phyloP scores from a whole-genome alignment of 2,797 vertebrate species.

The Sphaeramia orbicularis region DNA sequence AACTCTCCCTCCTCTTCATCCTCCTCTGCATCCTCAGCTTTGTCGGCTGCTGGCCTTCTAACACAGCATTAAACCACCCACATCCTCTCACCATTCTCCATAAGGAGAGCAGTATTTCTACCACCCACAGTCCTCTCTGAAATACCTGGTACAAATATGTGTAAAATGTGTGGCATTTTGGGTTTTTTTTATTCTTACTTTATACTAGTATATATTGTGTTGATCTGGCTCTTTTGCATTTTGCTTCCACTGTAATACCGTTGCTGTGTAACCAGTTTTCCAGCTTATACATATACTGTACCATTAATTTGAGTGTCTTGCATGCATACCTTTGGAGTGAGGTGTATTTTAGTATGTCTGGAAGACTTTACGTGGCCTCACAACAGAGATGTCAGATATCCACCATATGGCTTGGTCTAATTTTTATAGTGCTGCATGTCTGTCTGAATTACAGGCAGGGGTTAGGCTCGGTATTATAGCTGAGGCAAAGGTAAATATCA shows the following conservation, averaged over 20 bases:
- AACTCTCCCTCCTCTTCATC: conserved; percentile 70
- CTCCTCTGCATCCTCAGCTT: conserved; percentile 70
- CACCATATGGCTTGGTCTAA: conserved; percentile 46
- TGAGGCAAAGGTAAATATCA: conserved; percentile 46
- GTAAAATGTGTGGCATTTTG: conserved; percentile 29
- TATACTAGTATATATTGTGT: conserved; percentile 10
- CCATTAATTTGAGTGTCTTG: conserved; percentile 40
- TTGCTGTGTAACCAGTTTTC: conserved; percentile 19
- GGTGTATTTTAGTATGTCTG: conserved; percentile 62
- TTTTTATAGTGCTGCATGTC: conserved; percentile 57
- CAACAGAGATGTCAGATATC: conserved; percentile 58
- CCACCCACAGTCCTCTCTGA: conserved; percentile 68
- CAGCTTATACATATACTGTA: conserved; percentile 27
- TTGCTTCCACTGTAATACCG: background rate
- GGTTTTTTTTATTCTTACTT: background rate
- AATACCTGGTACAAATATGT: conserved; percentile 56
- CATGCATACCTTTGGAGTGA: conserved; percentile 72
- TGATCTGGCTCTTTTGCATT: background rate
- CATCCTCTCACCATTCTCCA: conserved; percentile 59
- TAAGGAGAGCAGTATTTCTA: conserved; percentile 44
- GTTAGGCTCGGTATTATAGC: conserved; percentile 32
- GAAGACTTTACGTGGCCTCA: conserved; percentile 49
- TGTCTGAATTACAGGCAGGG: conserved; percentile 38
- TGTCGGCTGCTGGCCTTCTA: conserved; percentile 62
- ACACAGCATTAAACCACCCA: conserved; percentile 72